Evolutionary conservation across 1,140 invertebrate genomes (phyloP).

Genomic region (Melanaphis sacchari): DNA sequence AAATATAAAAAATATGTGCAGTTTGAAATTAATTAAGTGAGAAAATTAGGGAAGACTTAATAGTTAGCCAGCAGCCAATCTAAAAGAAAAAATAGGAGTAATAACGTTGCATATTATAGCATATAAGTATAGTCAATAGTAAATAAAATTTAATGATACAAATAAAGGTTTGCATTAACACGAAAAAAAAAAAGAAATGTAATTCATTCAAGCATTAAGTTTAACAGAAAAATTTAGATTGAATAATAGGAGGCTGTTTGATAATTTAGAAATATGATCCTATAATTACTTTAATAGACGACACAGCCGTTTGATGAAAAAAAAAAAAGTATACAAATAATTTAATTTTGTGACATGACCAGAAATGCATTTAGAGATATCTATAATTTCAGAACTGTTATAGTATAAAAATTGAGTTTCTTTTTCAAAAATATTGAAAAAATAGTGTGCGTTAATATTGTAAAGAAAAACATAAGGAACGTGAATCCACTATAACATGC

Average conservation of each 20-base stretch:
- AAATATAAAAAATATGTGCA: constrained; percentile 31
- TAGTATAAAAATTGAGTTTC: background rate
- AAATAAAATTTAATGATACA: background rate
- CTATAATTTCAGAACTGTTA: background rate
- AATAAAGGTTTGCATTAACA: background rate
- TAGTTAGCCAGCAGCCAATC: background rate
- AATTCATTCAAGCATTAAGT: background rate
- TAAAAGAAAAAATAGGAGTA: background rate
- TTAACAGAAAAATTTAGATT: background rate
- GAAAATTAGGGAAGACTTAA: constrained; percentile 19
- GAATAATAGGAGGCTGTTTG: background rate
- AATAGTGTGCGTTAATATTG: background rate
- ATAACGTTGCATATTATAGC: background rate
- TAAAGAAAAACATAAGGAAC: background rate
- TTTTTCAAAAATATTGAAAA: background rate
- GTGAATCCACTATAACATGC: background rate
- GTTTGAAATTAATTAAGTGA: background rate
- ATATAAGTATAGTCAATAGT: background rate
- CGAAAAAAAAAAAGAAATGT: background rate
- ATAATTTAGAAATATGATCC: background rate
- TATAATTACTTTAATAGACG: background rate
- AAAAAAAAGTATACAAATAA: background rate
- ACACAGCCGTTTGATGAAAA: constrained; percentile 48
- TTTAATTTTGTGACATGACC: background rate
- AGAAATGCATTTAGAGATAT: background rate